Conservation (phyloP, 1,140 invertebrate genomes). For the Lasaia peninsularis region DNA sequence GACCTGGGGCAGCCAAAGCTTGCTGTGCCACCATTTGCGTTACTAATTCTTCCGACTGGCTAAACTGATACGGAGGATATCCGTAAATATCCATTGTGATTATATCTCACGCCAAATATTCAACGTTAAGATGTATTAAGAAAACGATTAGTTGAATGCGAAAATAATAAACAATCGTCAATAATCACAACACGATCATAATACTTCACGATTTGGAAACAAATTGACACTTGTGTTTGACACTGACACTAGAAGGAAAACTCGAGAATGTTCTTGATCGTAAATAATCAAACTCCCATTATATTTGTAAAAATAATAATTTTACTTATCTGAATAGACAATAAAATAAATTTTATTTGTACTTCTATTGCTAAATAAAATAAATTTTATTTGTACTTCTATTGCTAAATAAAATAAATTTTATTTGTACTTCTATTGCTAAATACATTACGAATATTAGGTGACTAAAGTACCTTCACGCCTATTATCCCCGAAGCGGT, state of each 20-base stretch:
- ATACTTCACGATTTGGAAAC: background rate
- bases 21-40: slow-evolving; percentile 64
- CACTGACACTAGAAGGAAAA: background rate
- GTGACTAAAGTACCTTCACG: too few relatives aligned
- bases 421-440: too few relatives aligned
- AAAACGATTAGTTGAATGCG: background rate
- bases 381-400: too few relatives aligned
- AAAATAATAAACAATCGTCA: too few relatives aligned
- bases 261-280: slow-evolving; percentile 22
- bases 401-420: too few relatives aligned
- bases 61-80: slow-evolving; percentile 50
- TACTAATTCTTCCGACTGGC: slow-evolving; percentile 54
- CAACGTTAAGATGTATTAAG: background rate
- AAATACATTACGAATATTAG: too few relatives aligned
- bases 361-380: too few relatives aligned
- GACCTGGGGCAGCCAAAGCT: slow-evolving; percentile 34
- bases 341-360: too few relatives aligned
- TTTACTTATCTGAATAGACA: too few relatives aligned
- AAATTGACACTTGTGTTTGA: slow-evolving; percentile 2
- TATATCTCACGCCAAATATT: background rate
- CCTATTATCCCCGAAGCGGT: too few relatives aligned
- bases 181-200: too few relatives aligned
- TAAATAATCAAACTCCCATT: slow-evolving; percentile 1
- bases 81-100: slow-evolving; percentile 59
- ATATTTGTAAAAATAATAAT: background rate